Base-by-base conservation (phyloP, 2,888 invertebrate genomes). In the Eretmocerus hayati region DNA sequence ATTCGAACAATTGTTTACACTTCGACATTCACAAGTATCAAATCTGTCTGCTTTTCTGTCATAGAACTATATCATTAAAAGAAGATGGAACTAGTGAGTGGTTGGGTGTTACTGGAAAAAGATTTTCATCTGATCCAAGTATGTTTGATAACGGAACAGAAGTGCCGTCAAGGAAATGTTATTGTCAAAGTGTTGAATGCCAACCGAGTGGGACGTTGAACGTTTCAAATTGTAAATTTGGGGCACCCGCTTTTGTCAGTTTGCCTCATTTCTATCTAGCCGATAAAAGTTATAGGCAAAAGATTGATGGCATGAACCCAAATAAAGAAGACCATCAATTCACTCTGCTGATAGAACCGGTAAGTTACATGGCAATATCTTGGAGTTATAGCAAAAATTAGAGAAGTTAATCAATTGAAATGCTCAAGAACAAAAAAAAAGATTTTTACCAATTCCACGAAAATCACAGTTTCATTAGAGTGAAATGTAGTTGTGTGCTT, bases 201-300 rank as follows among this genome's bases (percentile, higher is more conserved):
- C 61, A 69, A 48, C 72, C 73, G 2, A 72, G 72, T 56, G 90
- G 89, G 5, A 78, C 83, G 0, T 75, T 87, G 8, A 83, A 87
- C 64, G 83, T 89, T 57, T 84, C 86, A 1, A 67, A 70, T 22
- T 90, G 90, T 63, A 81, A 85, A 53, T 83, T 76, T 69, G 85
- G 84, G 42, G 87, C 90, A n/a, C 91, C 92, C 1, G 86, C 85
- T 13, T 87, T 84, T 69, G 78, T 89, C 20, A 85, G 88, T 0
- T 81, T 83, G 59, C 91, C 92, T 1, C 90, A 92, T 68, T 90
- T 90, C 73, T 81, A 84, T 57, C 67, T 84, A 60, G 81, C 84
- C 0, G 87, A 89, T 70, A 75, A 78, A 0, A 73, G 73, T 54
- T 90, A 88, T 61, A 63, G 74, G 9, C 62, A 77, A 47, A 76